Evolutionary conservation across 53 echinoderm and acorn worm species (phyloP).

Genomic region (Antedon mediterranea): DNA sequence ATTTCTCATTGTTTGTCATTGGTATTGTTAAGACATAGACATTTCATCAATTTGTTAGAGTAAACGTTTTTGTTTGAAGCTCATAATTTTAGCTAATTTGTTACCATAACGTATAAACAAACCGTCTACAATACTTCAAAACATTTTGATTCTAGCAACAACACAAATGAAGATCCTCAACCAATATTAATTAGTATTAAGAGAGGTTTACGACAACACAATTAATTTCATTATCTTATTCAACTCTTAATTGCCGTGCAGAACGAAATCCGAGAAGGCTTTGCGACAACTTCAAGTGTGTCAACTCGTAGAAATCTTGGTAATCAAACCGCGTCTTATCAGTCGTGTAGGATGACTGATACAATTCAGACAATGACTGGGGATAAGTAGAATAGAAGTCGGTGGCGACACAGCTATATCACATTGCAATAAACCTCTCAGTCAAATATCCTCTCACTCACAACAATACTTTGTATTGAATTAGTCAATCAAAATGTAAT

Average conservation of each 20-base stretch:
- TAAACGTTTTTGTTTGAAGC: too few species aligned
- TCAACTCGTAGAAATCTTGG: neutral
- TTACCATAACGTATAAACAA: neutral
- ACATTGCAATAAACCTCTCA: neutral
- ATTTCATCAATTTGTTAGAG: too few species aligned
- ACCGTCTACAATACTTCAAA: neutral
- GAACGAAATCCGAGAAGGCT: neutral
- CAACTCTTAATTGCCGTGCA: neutral
- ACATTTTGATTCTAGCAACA: neutral
- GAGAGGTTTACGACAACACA: neutral
- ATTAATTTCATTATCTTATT: neutral
- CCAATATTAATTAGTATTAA: neutral
- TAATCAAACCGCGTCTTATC: neutral
- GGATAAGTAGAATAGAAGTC: neutral
- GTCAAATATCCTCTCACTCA: neutral
- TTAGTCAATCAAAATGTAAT: neutral
- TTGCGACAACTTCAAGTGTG: neutral
- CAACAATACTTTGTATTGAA: neutral
- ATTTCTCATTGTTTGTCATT: too few species aligned
- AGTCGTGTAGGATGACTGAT: neutral
- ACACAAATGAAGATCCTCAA: neutral
- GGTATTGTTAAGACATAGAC: too few species aligned
- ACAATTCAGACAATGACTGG: neutral
- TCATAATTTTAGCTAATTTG: neutral
- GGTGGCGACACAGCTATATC: neutral